These are phyloP conservation scores for Oryctes rhinoceros DNA, from an alignment of 1,140 invertebrate genomes.

Conservation along the genomic window DNA sequence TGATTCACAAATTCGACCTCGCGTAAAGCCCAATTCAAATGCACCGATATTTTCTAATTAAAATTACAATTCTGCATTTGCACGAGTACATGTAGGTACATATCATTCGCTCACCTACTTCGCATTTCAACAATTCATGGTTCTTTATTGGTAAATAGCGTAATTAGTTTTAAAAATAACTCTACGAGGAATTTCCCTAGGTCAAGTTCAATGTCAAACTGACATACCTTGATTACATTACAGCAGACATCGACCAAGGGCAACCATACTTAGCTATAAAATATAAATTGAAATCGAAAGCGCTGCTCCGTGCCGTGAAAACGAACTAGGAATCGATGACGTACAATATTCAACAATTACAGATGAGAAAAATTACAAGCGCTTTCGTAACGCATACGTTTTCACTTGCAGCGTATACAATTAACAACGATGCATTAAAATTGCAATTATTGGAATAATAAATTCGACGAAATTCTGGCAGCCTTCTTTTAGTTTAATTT, in stretches of 20 bases:
- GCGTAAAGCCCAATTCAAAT: no score
- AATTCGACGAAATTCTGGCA: no score
- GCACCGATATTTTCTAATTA: no score
- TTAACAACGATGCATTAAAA: no score
- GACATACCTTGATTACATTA: slow-evolving; percentile 10
- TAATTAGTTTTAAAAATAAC: slow-evolving; percentile 14
- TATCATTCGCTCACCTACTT: background rate
- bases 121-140: background rate
- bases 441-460: no score
- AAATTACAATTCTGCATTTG: no score
- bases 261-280: slow-evolving; percentile 14
- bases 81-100: background rate
- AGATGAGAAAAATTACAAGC: background rate
- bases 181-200: background rate
- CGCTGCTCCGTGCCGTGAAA: background rate
- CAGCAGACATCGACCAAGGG: slow-evolving; percentile 16
- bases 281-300: slow-evolving; percentile 22
- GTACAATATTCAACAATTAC: background rate
- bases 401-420: no score
- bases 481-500: no score
- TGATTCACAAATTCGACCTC: no score
- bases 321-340: background rate
- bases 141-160: slow-evolving; percentile 9
- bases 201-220: slow-evolving; percentile 18
- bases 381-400: background rate